Base-by-base conservation (phyloP, 2,888 invertebrate genomes). In the Flabesymbios commensalis region DNA sequence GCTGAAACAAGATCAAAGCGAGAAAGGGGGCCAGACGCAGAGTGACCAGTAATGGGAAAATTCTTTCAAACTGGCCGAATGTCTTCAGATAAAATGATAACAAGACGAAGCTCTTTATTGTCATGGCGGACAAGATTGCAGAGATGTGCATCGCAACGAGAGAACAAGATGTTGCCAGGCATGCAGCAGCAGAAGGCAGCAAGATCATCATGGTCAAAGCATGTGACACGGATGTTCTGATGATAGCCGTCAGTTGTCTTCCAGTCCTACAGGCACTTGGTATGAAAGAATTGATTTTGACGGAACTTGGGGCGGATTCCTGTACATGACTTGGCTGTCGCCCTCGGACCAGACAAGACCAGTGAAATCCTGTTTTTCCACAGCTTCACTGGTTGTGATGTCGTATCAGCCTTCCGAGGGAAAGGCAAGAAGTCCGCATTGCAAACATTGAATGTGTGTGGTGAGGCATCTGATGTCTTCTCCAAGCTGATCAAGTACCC, bases 381-480 rank as follows among this genome's bases (percentile, higher is more conserved):
- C 56, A 65, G 68, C 17, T 70, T 73, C 47, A 70, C 70, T 54
- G 72, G 69, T 1, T 71, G 69, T 55, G 70, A 73, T 58, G 52
- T 59, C 31, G 62, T 64, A 5, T 72, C 65, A 17, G 53, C 61
- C 10, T 73, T 72, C 52, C 19, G 57, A 47, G 63, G 69, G 1
- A 69, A 69, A 54, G 65, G 64, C 7, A 67, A 70, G 45, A 68
- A 66, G 47, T 36, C 61, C 17, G 70, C 71, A 42, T 73, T 66
- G 67, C 61, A 67, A 29, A 66, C 67, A 17, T 69, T 64, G 71
- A 31, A 63, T 58, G 59, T 61, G 4, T 68, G 29, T 61, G 32
- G 28, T 33, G 72, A 67, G 5, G 56, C 31, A 39, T 47, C 69
- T n/a, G 55, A 10, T 19, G 51, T 59, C 2, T 69, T 67, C 43